Conservation (phyloP, 2,888 invertebrate genomes). For the Xanthia icteritia region DNA sequence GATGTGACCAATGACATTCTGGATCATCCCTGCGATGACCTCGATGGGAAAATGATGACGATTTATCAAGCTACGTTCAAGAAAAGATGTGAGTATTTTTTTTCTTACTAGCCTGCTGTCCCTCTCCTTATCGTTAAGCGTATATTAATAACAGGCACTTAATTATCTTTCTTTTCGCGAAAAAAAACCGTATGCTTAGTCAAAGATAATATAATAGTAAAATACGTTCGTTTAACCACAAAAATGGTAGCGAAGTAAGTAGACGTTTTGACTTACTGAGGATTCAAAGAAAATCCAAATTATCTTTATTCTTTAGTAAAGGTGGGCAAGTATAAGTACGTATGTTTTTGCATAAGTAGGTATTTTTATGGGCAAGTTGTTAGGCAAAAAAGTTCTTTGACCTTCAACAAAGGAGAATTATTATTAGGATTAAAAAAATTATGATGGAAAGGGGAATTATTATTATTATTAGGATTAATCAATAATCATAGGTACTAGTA, state of each 20-base stretch:
- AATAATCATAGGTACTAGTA: no score
- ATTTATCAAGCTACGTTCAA: conserved; percentile 91
- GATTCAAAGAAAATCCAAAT: neutral
- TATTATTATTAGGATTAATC: no score
- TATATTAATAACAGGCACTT: neutral
- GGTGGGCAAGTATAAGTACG: neutral
- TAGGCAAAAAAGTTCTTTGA: neutral
- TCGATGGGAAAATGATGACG: conserved; percentile 91
- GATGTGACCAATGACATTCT: conserved; percentile 91
- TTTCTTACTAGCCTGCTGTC: neutral
- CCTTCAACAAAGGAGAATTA: neutral
- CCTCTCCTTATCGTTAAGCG: no score
- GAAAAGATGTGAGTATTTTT: conserved; percentile 88
- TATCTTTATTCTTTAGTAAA: neutral
- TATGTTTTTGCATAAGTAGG: neutral
- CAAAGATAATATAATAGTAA: neutral
- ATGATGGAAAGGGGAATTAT: neutral
- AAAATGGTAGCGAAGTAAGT: no score
- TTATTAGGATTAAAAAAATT: no score
- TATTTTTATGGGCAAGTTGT: neutral
- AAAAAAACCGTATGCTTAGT: neutral
- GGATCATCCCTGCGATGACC: conserved; percentile 91
- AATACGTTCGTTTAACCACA: neutral
- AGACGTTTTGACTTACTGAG: neutral
- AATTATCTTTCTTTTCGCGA: neutral